phyloP scores from a whole-genome alignment of 2,113 vertebrate species.

The Bubo scandiacus region DNA sequence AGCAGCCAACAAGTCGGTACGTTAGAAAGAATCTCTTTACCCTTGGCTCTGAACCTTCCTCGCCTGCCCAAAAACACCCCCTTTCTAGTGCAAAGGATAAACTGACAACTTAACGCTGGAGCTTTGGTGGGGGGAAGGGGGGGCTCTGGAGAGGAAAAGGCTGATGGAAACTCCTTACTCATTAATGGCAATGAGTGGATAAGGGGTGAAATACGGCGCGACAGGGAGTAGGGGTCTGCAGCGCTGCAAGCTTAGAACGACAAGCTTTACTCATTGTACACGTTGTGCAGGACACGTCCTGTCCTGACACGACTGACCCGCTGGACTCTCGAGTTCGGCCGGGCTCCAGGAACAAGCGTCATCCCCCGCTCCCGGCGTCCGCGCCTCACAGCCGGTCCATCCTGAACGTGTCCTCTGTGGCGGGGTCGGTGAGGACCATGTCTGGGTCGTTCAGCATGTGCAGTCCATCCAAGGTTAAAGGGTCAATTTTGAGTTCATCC shows the following conservation, averaged over 20 bases:
- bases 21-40: background rate
- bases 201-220: slow-evolving; percentile 73
- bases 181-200: slow-evolving; percentile 64
- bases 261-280: slow-evolving; percentile 78
- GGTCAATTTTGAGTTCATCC: slow-evolving; percentile 98
- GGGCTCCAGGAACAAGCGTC: slow-evolving; percentile 67
- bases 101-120: slow-evolving; percentile 28
- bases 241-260: slow-evolving; percentile 85
- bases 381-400: slow-evolving; percentile 93
- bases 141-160: background rate
- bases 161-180: slow-evolving; percentile 30
- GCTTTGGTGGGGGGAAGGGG: slow-evolving; percentile 5
- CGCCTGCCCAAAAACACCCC: background rate
- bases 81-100: slow-evolving; percentile 11
- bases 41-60: background rate
- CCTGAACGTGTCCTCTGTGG: slow-evolving; percentile 98
- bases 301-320: slow-evolving; percentile 29
- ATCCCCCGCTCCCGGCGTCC: background rate
- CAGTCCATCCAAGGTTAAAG: slow-evolving; percentile 94
- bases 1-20: background rate
- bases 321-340: slow-evolving; percentile 63
- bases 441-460: slow-evolving; percentile 99
- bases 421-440: slow-evolving; percentile 94
- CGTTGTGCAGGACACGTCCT: slow-evolving; percentile 65
- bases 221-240: slow-evolving; percentile 65